Evolutionary conservation across 2,113 vertebrate species (phyloP).

Genomic region (Cyanoliseus patagonus): DNA sequence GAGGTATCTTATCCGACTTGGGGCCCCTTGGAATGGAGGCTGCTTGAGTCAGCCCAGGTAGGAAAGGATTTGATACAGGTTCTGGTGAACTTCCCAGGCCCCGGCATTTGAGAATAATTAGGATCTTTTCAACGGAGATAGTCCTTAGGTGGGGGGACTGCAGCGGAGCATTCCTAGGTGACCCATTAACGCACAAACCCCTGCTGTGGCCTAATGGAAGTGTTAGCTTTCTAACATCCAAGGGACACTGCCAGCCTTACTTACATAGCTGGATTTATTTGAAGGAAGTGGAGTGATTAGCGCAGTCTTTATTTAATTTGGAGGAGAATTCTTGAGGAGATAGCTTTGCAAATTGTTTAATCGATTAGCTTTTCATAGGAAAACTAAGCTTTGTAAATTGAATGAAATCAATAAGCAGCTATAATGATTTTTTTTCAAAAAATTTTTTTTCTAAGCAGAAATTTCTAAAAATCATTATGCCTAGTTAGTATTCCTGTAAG

Average conservation of each 20-base stretch:
- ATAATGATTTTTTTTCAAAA: not conserved
- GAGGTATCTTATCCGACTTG: not conserved
- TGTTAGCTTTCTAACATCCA: not conserved
- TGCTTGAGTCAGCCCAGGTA: not conserved
- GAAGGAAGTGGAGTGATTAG: not conserved
- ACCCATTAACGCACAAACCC: not conserved
- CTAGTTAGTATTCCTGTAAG: not conserved
- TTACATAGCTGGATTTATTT: not conserved
- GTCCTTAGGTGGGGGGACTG: not conserved
- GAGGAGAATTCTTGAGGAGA: not conserved
- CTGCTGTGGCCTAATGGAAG: rapidly evolving
- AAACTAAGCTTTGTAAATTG: not conserved
- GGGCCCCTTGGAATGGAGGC: not conserved
- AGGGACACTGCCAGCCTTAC: not conserved
- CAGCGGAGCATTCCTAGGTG: not conserved
- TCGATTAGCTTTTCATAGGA: not conserved
- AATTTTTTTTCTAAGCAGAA: not conserved
- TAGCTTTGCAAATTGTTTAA: not conserved
- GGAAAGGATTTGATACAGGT: not conserved
- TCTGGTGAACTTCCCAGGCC: not conserved
- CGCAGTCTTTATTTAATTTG: not conserved
- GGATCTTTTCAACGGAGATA: not conserved
- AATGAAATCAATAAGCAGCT: not conserved
- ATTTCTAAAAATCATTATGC: not conserved
- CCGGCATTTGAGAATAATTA: not conserved